Percentiles rank a stretch among this genome's conserved stretches.
Conservation (phyloP, 1,140 invertebrate genomes). For the Dendroctonus ponderosae region DNA sequence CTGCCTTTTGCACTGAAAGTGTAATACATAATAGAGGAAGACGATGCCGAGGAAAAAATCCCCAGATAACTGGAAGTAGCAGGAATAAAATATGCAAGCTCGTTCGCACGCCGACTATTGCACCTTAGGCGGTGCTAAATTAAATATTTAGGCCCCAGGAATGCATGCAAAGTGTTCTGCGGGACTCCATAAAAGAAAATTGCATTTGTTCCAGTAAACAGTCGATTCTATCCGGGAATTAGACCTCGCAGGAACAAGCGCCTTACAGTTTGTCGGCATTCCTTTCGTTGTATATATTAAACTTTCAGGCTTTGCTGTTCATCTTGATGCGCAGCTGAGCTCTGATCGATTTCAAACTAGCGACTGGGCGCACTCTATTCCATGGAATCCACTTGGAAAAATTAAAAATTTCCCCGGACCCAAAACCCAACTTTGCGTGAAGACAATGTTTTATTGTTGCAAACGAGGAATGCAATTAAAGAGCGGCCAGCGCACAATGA, state of each 20-base stretch:
- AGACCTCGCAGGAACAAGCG: conserved; percentile 2
- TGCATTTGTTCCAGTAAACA: conserved; percentile 22
- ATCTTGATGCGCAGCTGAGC: no score
- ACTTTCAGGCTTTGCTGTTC: no score
- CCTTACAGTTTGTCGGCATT: no score
- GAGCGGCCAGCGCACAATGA: no score
- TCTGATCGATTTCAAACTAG: no score
- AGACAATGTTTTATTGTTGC: no score
- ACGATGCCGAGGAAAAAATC: conserved; percentile 3
- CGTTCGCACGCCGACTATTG: conserved; percentile 22
- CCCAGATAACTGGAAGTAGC: conserved; percentile 13
- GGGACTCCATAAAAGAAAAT: conserved; percentile 29
- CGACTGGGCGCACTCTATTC: no score
- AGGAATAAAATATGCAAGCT: conserved; percentile 25
- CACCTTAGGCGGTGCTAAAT: conserved; percentile 28
- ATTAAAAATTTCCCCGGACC: conserved; percentile 1
- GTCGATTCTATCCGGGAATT: conserved; percentile 14
- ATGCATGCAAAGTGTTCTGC: conserved; percentile 24
- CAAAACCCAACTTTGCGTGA: no score
- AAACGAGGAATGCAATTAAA: no score
- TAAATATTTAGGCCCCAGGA: conserved; percentile 29
- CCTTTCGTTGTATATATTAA: no score
- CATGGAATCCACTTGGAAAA: background rate
- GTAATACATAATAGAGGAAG: no score
- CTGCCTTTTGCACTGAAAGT: no score